Base-by-base conservation (phyloP, 1,140 invertebrate genomes). In the Micrasema longulum region DNA sequence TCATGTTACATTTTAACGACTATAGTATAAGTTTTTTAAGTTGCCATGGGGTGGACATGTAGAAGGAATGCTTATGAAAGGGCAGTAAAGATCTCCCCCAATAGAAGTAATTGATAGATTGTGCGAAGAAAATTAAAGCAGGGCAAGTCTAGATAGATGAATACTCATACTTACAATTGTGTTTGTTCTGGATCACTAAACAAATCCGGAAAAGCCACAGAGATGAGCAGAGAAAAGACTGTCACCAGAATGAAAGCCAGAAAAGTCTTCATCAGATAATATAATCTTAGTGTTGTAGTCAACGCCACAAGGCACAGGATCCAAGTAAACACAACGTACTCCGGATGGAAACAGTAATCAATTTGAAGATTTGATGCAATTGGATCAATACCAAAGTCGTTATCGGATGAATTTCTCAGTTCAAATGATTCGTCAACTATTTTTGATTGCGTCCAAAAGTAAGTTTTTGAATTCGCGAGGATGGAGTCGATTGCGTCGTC, bases 271-370 rank as follows among this genome's bases (percentile, higher is more conserved):
- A 97, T 91, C 48, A 97, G 79, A 79, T 96, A 97, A 78, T 96
- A 95, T 3, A 98, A 84, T 79, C 97, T 97, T 9, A 98, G 82
- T n/a, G 96, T 96, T 0, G 95, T 94, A 1, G 95, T 95, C 65
- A 96, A 84, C 0, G 95, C 93, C 0, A 97, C 92, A 38, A 98
- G 87, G 69, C 94, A 96, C n/a, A 98, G 83, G 20, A 97, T 92
- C 94, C 95, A 97, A 0, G 94, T 95, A 81, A 96, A 95, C 1
- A 97, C 92, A 9, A 97, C 91, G 79, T 97, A 97, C 80, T 97
- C 94, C 0, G 93, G 93, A 71, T 90, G 87, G 23, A 88, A 84
- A 69, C 91, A 93, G 63, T 62, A 38, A 20, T 69, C 66, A 16
- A 45, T 31, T 14, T 36, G 26, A 14, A 31, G n/a, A 1, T 31